These are phyloP conservation scores for Ricordea florida DNA, from an alignment of 92 coral and sea anemone species.

Conservation along the genomic window DNA sequence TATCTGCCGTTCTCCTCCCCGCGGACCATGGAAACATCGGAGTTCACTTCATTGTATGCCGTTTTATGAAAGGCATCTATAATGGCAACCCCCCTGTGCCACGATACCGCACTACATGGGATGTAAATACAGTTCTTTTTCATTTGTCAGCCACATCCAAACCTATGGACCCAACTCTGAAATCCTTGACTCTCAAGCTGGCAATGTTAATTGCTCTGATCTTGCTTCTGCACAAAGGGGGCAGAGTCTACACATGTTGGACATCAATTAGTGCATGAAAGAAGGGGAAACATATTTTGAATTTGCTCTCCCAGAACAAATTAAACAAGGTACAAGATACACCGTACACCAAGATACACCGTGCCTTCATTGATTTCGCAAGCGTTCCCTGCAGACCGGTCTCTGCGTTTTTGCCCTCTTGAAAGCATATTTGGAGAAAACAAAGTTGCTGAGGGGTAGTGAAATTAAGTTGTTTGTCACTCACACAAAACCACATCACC, in stretches of 20 bases:
- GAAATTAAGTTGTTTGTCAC: too few relatives aligned
- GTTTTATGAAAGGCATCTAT: constrained; percentile 46
- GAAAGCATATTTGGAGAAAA: constrained; percentile 10
- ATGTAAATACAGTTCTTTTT: constrained; percentile 7
- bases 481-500: too few relatives aligned
- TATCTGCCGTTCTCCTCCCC: constrained; percentile 28
- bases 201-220: too few relatives aligned
- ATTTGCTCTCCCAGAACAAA: too few relatives aligned
- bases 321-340: constrained; percentile 5
- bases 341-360: not conserved
- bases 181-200: not conserved
- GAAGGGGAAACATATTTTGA: too few relatives aligned
- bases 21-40: not conserved
- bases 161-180: not conserved
- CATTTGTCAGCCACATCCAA: not conserved
- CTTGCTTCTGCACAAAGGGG: too few relatives aligned
- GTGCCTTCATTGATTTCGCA: not conserved
- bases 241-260: constrained; percentile 28
- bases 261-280: constrained; percentile 20
- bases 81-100: constrained; percentile 35
- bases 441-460: constrained; percentile 5
- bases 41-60: constrained; percentile 9
- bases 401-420: constrained; percentile 20
- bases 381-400: constrained; percentile 13
- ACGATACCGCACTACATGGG: constrained; percentile 39